A percentile compares a stretch with the other conserved stretches of the same genome.
phyloP scores from a whole-genome alignment of 2,113 vertebrate genomes.

The Aegithalos caudatus region DNA sequence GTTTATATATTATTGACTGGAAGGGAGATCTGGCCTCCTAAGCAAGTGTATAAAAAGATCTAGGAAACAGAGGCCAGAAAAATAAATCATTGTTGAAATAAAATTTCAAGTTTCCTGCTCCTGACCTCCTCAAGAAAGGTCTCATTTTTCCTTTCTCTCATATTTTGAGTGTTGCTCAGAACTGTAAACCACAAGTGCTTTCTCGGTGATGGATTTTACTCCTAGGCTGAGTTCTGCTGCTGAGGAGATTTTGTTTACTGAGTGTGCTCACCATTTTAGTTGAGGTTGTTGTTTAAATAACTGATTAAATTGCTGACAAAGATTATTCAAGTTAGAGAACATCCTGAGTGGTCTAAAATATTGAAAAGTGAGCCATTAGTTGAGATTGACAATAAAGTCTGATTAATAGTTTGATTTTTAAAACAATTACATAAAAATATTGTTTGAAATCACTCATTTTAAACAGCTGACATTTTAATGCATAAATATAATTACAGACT shows the following conservation, averaged over 20 bases:
- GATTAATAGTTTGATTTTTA: slow-evolving; percentile 73
- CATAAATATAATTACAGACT: slow-evolving; percentile 76
- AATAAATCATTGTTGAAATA: slow-evolving; percentile 33
- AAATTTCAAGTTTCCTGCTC: slow-evolving; percentile 38
- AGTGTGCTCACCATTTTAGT: not conserved
- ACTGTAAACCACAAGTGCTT: not conserved
- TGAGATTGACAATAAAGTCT: slow-evolving; percentile 62
- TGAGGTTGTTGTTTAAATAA: not conserved
- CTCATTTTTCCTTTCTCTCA: not conserved
- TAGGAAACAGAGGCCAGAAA: slow-evolving; percentile 29
- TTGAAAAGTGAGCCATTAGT: slow-evolving; percentile 37
- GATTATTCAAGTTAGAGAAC: not conserved
- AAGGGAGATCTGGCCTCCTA: not conserved
- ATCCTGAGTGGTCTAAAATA: not conserved
- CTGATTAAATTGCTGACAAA: not conserved
- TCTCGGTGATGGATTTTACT: not conserved
- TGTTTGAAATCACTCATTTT: slow-evolving; percentile 73
- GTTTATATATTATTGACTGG: not conserved
- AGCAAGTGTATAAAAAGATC: not conserved
- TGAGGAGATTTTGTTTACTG: not conserved
- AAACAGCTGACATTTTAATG: slow-evolving; percentile 72
- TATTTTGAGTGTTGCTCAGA: not conserved
- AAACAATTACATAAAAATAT: slow-evolving; percentile 77
- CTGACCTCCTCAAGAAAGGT: slow-evolving; percentile 20
- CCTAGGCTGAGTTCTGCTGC: not conserved